Conservation (phyloP, 1,140 invertebrate species). For the Stegodyphus dumicola region DNA sequence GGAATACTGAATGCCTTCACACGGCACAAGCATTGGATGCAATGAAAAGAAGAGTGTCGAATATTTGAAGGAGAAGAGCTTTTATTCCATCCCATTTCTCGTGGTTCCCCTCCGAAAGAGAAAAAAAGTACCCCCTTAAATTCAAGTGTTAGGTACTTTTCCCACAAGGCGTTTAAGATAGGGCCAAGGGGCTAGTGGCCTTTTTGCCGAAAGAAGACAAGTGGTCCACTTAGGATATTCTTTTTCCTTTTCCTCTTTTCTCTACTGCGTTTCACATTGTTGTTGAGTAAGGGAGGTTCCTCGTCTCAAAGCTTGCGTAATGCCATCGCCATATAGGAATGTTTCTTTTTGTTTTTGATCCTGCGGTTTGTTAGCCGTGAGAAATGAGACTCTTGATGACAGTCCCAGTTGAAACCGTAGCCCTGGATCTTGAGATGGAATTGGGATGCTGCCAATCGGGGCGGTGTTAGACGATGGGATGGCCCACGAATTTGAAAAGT, state of each 20-base stretch:
- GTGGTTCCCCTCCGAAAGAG: background rate
- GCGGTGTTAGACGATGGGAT: too few relatives aligned
- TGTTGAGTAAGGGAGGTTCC: conserved; percentile 5
- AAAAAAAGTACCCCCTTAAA: conserved; percentile 3
- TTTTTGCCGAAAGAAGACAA: conserved; percentile 6
- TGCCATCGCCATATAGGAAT: background rate
- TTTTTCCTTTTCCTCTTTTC: background rate
- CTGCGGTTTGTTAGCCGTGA: conserved; percentile 34
- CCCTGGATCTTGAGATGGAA: too few relatives aligned
- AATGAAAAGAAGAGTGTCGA: too few relatives aligned
- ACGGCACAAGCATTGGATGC: too few relatives aligned
- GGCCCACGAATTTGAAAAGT: too few relatives aligned
- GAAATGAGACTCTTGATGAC: conserved; percentile 15
- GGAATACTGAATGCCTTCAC: too few relatives aligned
- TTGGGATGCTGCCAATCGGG: too few relatives aligned
- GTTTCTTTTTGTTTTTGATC: background rate
- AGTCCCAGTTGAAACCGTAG: conserved; percentile 6
- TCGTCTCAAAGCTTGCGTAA: background rate
- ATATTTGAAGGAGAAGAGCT: too few relatives aligned
- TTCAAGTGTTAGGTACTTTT: conserved; percentile 35
- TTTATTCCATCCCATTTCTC: too few relatives aligned
- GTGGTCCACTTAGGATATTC: conserved; percentile 26
- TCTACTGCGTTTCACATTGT: background rate
- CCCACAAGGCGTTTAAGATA: conserved; percentile 37
- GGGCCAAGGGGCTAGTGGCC: conserved; percentile 9